phyloP scores from a whole-genome alignment of 1,140 invertebrate species.

The Lordiphosa mommai region DNA sequence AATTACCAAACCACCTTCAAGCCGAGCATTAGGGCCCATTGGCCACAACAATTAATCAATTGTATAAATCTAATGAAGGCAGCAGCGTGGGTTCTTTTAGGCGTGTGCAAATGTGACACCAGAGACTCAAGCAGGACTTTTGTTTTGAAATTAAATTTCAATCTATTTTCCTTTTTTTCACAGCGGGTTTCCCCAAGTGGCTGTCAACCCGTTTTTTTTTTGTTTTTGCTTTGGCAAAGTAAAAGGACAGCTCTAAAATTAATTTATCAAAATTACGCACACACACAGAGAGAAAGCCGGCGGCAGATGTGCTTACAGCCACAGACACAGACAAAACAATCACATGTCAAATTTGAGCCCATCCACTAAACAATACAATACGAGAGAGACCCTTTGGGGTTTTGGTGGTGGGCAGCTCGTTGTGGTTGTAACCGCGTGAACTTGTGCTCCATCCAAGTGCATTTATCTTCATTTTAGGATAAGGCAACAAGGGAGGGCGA shows the following conservation, averaged over 20 bases:
- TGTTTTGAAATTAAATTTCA: conserved; percentile 71
- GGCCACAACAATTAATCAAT: conserved; percentile 47
- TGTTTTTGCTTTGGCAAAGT: conserved; percentile 30
- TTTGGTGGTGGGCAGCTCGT: conserved; percentile 39
- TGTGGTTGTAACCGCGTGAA: conserved; percentile 67
- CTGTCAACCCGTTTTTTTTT: conserved; percentile 61
- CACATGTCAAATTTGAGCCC: conserved; percentile 74
- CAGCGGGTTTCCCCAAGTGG: conserved; percentile 51
- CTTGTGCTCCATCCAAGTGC: conserved; percentile 49
- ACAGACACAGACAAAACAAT: conserved; percentile 59
- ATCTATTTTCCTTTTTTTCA: conserved; percentile 48
- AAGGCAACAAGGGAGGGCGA: neutral
- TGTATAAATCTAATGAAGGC: conserved; percentile 48
- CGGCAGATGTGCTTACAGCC: conserved; percentile 44
- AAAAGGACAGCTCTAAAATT: conserved; percentile 58
- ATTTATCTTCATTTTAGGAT: conserved; percentile 72
- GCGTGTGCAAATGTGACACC: conserved; percentile 56
- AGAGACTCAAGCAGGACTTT: conserved; percentile 40
- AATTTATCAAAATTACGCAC: conserved; percentile 73
- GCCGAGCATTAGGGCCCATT: neutral
- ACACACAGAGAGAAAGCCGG: conserved; percentile 4
- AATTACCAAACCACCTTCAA: conserved; percentile 31
- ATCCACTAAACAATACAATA: conserved; percentile 63
- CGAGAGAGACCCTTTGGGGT: conserved; percentile 14
- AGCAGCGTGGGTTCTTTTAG: conserved; percentile 15